Conservation (phyloP, 2,797 vertebrate species). For the Gambelia wislizenii region DNA sequence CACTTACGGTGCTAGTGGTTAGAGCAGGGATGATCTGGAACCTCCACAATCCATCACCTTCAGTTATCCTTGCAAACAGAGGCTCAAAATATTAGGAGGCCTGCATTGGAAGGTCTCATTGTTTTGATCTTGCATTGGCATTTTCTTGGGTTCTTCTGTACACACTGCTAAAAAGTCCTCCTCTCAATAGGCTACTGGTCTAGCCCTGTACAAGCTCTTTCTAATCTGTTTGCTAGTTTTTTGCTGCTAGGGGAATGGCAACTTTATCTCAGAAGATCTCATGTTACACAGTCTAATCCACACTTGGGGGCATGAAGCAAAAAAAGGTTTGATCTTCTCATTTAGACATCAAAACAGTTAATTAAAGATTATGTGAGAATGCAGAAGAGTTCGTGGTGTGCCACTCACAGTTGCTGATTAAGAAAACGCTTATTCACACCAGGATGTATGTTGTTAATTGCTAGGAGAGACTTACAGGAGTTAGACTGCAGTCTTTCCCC, state of each 20-base stretch:
- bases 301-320: constrained; percentile 8
- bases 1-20: neutral
- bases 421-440: neutral
- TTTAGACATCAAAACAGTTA: constrained; percentile 35
- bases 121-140: no score
- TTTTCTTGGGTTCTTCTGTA: neutral
- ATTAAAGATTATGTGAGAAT: neutral
- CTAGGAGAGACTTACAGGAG: neutral
- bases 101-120: no score
- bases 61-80: no score
- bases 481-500: neutral
- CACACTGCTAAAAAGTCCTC: neutral
- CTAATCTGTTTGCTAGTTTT: neutral
- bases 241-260: neutral
- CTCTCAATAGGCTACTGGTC: neutral
- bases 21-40: neutral
- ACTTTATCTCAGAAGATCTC: constrained; percentile 2
- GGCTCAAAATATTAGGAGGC: no score
- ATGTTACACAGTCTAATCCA: constrained; percentile 29
- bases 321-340: constrained; percentile 31
- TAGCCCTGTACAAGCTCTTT: neutral
- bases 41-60: neutral
- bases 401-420: neutral
- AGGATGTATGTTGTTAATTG: neutral
- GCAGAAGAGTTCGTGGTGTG: neutral